A percentile compares a stretch with the other conserved stretches of the same genome.
Conservation (phyloP, 2,113 vertebrate species). For the Lepus timidus region DNA sequence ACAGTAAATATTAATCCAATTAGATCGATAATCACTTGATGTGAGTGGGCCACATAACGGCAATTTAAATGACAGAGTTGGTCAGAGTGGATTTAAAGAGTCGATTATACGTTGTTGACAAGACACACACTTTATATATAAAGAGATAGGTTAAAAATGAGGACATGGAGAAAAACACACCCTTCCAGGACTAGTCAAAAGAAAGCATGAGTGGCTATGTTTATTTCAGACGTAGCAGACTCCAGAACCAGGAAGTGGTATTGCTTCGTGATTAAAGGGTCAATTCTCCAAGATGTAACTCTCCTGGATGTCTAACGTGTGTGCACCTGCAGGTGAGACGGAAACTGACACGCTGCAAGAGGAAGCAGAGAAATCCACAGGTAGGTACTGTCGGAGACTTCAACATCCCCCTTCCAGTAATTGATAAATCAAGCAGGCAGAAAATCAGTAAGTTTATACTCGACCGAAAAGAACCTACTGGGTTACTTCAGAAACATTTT, state of each 20-base stretch:
- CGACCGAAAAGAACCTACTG: background rate
- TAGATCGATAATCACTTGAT: background rate
- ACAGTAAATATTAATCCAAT: background rate
- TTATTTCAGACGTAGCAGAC: background rate
- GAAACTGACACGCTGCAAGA: background rate
- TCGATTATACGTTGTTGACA: background rate
- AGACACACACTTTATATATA: background rate
- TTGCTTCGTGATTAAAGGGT: background rate
- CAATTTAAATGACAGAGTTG: background rate
- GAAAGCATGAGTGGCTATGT: background rate
- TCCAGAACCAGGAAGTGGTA: background rate
- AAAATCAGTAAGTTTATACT: background rate
- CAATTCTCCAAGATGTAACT: background rate
- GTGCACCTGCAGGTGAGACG: background rate
- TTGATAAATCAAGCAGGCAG: slow-evolving; percentile 47
- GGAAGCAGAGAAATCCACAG: background rate
- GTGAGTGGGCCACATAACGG: background rate
- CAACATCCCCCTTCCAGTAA: background rate
- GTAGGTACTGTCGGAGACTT: background rate
- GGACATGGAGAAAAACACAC: background rate
- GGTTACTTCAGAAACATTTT: background rate
- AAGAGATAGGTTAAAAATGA: background rate
- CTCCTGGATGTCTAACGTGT: background rate
- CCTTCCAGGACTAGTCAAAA: background rate
- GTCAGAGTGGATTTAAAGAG: background rate